Base-by-base conservation (phyloP, 2,888 invertebrate species). In the Julus scandinavius region DNA sequence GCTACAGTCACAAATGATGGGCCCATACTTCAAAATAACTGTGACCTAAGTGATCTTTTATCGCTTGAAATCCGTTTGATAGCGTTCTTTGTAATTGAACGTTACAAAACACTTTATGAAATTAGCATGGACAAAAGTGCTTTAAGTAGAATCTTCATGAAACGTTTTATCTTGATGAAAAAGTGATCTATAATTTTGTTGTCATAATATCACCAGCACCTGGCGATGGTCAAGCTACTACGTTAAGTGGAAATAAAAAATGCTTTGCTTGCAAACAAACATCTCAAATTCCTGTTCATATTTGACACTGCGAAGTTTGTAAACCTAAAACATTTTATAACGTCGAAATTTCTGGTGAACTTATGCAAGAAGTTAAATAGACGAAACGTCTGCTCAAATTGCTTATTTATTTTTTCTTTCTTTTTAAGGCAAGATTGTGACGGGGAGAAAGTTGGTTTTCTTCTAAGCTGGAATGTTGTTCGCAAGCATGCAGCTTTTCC, bases 1-100 rank as follows among this genome's bases (percentile, higher is more conserved):
- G 72, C 72, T 72, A 29, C 20, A 29, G 72, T 72, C 72, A 72
- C 72, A 72, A 72, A 72, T 7, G 72, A 72, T 72, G 72, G 72
- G 72, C 72, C 58, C 72, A 29, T 72, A 72, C 72, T 72, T 63
- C 63, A 20, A 29, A 29, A 29, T 72, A 29, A 72, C 20, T 72
- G 29, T 72, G 29, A 72, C 72, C n/a, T 9, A 72, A 29, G 72
- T 7, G 72, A 63, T 63, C 63, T 3, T 63, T 63, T 63, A 13
- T n/a, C 9, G 20, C 63, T 63, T 63, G 5, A 63, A 58, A 63
- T 63, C 20, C 0, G 20, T 63, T 63, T n/a, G 20, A 20, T 13
- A 63, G 29, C 72, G 9, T 72, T 9, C 29, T 72, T 29, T n/a
- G 29, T 72, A 29, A 72, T 29, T 29, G 9, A 29, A 29, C 29